Evolutionary conservation across 1,140 invertebrate genomes (phyloP).

Genomic region (Anastatus disparis): DNA sequence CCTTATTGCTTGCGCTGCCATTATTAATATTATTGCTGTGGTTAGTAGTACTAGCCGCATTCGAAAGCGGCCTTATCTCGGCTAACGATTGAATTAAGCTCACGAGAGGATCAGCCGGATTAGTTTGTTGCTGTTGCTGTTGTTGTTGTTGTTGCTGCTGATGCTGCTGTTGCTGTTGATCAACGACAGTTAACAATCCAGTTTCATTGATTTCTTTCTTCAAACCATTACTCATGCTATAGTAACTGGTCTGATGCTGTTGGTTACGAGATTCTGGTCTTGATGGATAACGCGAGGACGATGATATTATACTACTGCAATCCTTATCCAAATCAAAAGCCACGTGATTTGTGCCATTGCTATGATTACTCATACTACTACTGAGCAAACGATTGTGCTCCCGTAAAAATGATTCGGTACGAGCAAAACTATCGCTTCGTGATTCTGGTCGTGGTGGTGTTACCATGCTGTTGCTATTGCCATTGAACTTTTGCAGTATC

Average conservation of each 20-base stretch:
- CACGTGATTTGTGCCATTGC: constrained; percentile 16
- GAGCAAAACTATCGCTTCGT: constrained; percentile 57
- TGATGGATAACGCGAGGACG: constrained; percentile 20
- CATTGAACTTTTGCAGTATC: constrained; percentile 49
- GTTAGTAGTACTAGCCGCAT: constrained; percentile 50
- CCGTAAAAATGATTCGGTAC: constrained; percentile 55
- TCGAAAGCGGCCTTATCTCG: constrained; percentile 56
- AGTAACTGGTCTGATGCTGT: constrained; percentile 49
- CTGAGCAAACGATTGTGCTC: constrained; percentile 47
- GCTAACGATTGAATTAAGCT: constrained; percentile 65
- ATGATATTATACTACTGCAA: background rate
- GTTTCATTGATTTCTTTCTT: constrained; percentile 50
- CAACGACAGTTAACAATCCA: constrained; percentile 65
- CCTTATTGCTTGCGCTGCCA: constrained; percentile 30
- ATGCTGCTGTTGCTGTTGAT: constrained; percentile 41
- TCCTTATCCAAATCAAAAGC: constrained; percentile 15
- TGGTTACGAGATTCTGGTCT: constrained; percentile 49
- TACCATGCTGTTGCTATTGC: constrained; percentile 37
- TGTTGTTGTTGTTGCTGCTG: constrained; percentile 39
- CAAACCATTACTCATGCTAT: constrained; percentile 42
- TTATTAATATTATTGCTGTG: constrained; percentile 46
- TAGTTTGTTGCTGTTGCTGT: constrained; percentile 9
- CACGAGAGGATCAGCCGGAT: constrained; percentile 57
- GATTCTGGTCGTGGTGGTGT: constrained; percentile 57
- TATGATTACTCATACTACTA: constrained; percentile 40